Percentiles rank a stretch among this genome's conserved stretches.
Conservation (phyloP, 2,888 invertebrate species). For the Nycteola revayana region DNA sequence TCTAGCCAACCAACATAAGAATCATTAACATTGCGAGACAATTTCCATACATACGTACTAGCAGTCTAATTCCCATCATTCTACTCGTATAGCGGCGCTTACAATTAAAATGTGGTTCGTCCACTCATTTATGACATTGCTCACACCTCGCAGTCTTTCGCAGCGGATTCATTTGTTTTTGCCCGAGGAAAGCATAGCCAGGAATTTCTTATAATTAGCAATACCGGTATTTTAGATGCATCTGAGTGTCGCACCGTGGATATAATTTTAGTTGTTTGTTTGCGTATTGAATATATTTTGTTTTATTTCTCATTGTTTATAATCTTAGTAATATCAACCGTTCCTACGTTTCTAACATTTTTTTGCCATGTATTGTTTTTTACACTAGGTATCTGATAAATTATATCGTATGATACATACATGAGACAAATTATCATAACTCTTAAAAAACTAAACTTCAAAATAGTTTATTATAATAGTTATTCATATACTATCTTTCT, state of each 20-base stretch:
- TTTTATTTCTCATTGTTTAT: too few relatives aligned
- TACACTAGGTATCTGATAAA: too few relatives aligned
- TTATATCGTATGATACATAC: too few relatives aligned
- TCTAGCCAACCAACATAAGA: conserved; percentile 24
- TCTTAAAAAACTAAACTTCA: too few relatives aligned
- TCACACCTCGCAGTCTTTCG: conserved; percentile 68
- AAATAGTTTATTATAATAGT: too few relatives aligned
- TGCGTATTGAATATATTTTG: too few relatives aligned
- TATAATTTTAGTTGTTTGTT: conserved; percentile 35
- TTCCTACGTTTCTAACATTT: too few relatives aligned
- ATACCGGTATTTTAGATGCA: conserved; percentile 46
- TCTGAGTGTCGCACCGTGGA: conserved; percentile 45
- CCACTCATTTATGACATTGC: conserved; percentile 62
- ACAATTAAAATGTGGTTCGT: conserved; percentile 62
- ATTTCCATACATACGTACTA: conserved; percentile 51
- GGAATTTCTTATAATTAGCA: conserved; percentile 72
- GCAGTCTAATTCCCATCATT: conserved; percentile 52
- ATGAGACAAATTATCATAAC: too few relatives aligned
- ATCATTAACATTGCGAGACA: conserved; percentile 28
- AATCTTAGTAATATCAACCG: too few relatives aligned
- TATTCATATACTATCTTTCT: too few relatives aligned
- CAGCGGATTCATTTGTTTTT: conserved; percentile 58
- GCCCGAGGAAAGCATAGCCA: conserved; percentile 51
- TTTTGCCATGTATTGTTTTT: too few relatives aligned
- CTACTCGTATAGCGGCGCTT: conserved; percentile 46